These are phyloP conservation scores for Sitophilus oryzae DNA, from an alignment of 1,140 invertebrate species.

Conservation along the genomic window DNA sequence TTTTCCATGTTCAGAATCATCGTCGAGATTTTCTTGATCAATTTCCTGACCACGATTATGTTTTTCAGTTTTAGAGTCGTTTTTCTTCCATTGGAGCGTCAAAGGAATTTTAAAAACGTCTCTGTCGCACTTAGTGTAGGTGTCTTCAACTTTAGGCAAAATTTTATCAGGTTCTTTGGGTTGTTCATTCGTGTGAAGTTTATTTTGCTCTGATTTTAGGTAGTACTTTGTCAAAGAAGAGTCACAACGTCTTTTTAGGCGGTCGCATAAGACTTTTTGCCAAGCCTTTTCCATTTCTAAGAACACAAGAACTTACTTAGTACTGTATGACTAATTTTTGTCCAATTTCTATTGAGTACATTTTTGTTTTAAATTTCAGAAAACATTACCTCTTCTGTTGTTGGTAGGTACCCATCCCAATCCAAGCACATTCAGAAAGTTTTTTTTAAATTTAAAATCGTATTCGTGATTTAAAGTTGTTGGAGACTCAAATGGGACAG, in stretches of 20 bases:
- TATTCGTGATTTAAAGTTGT: conserved; percentile 27
- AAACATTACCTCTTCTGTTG: conserved; percentile 30
- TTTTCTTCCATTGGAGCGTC: conserved; percentile 17
- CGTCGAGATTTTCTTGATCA: not conserved
- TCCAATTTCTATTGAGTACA: no score
- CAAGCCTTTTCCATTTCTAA: conserved; percentile 38
- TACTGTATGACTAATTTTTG: no score
- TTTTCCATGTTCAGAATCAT: conserved; percentile 13
- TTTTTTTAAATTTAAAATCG: conserved; percentile 34
- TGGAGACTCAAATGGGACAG: conserved; percentile 38
- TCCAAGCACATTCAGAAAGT: conserved; percentile 35
- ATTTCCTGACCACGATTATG: not conserved
- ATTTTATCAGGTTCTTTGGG: not conserved
- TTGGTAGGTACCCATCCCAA: conserved; percentile 27
- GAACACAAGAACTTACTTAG: conserved; percentile 9
- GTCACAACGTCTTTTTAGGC: conserved; percentile 33
- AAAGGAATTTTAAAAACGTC: conserved; percentile 25
- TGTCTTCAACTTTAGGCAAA: not conserved
- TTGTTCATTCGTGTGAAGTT: conserved; percentile 7
- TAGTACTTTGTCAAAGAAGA: conserved; percentile 34
- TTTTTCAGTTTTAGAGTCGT: conserved; percentile 1
- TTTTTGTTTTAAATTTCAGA: no score
- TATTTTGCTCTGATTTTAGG: conserved; percentile 27
- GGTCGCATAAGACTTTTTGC: conserved; percentile 37
- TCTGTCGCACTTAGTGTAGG: conserved; percentile 13